Evolutionary conservation across 2,113 vertebrate genomes (phyloP).

Genomic region (Xiphophorus maculatus): DNA sequence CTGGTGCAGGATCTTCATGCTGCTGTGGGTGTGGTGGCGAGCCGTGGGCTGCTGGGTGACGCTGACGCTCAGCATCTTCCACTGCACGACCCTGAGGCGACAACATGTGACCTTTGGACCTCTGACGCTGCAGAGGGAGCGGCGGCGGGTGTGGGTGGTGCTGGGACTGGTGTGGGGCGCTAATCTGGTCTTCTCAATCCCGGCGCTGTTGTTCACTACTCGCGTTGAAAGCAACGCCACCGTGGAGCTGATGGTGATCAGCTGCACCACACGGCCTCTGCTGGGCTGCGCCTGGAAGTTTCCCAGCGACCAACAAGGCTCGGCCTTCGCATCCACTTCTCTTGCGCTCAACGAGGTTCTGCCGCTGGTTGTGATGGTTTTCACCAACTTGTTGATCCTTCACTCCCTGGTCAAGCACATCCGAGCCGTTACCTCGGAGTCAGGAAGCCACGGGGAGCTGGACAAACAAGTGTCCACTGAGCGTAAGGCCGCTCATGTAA

Average conservation of each 20-base stretch:
- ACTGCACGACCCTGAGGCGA: slow-evolving; percentile 76
- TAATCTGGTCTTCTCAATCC: slow-evolving; percentile 77
- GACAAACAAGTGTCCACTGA: slow-evolving; percentile 71
- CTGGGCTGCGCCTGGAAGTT: slow-evolving; percentile 84
- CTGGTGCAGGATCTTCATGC: slow-evolving; percentile 83
- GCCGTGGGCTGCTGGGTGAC: slow-evolving; percentile 82
- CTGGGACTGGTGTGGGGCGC: slow-evolving; percentile 75
- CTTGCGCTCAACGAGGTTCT: slow-evolving; percentile 79
- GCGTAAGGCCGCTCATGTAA: slow-evolving; percentile 80
- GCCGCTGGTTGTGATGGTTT: slow-evolving; percentile 80
- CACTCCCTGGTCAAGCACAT: slow-evolving; percentile 78
- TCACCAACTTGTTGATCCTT: slow-evolving; percentile 76
- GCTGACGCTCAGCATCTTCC: slow-evolving; percentile 79
- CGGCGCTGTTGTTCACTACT: slow-evolving; percentile 74
- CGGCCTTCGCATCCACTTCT: slow-evolving; percentile 75
- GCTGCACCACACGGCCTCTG: slow-evolving; percentile 81
- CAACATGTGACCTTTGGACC: slow-evolving; percentile 63
- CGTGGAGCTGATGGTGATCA: slow-evolving; percentile 83
- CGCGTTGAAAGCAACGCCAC: slow-evolving; percentile 74
- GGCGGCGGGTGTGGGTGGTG: slow-evolving; percentile 57
- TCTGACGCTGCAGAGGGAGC: slow-evolving; percentile 65
- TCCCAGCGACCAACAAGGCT: slow-evolving; percentile 68
- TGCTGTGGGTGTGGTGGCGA: slow-evolving; percentile 85
- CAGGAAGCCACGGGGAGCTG: slow-evolving; percentile 38
- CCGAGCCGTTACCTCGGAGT: slow-evolving; percentile 62